Evolutionary conservation across 2,797 vertebrate species (phyloP), one percentile per base, ranked within the genome.

Genomic region (Sebastes vulpes): DNA sequence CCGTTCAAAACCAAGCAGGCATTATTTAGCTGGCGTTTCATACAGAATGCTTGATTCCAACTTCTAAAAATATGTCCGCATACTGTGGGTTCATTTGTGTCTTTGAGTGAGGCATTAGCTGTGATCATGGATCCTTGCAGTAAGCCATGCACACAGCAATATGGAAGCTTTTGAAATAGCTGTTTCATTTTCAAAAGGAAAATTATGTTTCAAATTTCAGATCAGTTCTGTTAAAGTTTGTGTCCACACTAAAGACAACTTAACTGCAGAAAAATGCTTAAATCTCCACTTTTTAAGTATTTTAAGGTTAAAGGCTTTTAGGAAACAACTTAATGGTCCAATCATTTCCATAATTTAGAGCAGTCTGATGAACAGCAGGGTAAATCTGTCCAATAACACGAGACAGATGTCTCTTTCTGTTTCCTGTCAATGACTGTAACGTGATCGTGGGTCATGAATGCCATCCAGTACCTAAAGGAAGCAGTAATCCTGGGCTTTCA

Each of bases 281-380:
- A 26, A 10, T 50, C 5, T 71, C 14, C 9, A 50, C 14, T 42
- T 52, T 61, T 60, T 59, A 3, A 38, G 1, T 3, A 10, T 18
- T 71, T 42, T 54, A 23, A 38, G 20, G 63, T 50, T 46, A 76
- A 57, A 65, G 42, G 50, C 38, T 32, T 18, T 35, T 28, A 48
- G 67, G 61, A 53, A 72, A 72, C 25, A 65, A 54, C 61, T 25
- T 60, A 60, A 61, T 54, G 31, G 21, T 65, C 54, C 42, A 42
- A 65, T 65, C 20, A 38, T 1, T 38, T 32, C 4, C 11, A n/a
- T 60, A 4, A 72, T 42, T 3, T 38, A 4, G n/a, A 61, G 57
- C 56, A 14, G 25, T 8, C 10, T 3, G 26, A 59, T 29, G 52
- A 38, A 4, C n/a, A 58, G 21, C 52, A 23, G 6, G 6, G 5